These are phyloP conservation scores for Brachyptera risi DNA, from an alignment of 2,888 invertebrate genomes.

Conservation along the genomic window DNA sequence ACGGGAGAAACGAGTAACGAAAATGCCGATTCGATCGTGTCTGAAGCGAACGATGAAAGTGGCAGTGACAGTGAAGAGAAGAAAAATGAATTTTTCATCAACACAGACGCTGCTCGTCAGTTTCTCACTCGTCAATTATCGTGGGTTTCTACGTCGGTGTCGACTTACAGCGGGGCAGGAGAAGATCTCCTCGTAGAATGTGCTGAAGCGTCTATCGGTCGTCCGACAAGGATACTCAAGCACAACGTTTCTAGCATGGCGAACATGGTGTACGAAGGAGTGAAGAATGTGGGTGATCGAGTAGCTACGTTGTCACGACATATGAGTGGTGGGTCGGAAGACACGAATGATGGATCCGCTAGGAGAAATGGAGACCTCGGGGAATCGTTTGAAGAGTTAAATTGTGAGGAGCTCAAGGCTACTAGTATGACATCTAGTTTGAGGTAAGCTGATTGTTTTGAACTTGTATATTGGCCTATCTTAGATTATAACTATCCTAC, in stretches of 20 bases:
- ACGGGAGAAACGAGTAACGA: not conserved
- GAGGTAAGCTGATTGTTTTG: too few relatives aligned
- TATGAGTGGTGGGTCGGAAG: constrained; percentile 69
- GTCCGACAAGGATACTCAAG: constrained; percentile 63
- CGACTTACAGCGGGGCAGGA: constrained; percentile 51
- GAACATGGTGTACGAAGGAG: constrained; percentile 68
- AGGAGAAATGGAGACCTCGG: constrained; percentile 30
- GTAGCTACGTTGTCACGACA: constrained; percentile 68
- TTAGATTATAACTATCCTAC: too few relatives aligned
- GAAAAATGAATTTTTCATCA: constrained; percentile 67
- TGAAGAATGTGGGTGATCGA: constrained; percentile 69
- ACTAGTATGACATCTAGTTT: constrained; percentile 43
- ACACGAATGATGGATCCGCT: constrained; percentile 53
- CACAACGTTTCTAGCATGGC: constrained; percentile 71
- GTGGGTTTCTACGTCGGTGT: constrained; percentile 68
- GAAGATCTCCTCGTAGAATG: constrained; percentile 64
- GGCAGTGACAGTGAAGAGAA: constrained; percentile 47
- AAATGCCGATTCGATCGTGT: not conserved
- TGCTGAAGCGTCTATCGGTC: constrained; percentile 47
- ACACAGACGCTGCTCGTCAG: constrained; percentile 72
- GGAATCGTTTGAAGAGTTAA: constrained; percentile 49
- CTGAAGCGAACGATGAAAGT: constrained; percentile 35
- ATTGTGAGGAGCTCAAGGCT: constrained; percentile 40
- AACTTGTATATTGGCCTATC: too few relatives aligned
- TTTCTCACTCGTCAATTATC: constrained; percentile 70